Conservation (phyloP, 2,113 vertebrate genomes). For the Tauraco erythrolophus region DNA sequence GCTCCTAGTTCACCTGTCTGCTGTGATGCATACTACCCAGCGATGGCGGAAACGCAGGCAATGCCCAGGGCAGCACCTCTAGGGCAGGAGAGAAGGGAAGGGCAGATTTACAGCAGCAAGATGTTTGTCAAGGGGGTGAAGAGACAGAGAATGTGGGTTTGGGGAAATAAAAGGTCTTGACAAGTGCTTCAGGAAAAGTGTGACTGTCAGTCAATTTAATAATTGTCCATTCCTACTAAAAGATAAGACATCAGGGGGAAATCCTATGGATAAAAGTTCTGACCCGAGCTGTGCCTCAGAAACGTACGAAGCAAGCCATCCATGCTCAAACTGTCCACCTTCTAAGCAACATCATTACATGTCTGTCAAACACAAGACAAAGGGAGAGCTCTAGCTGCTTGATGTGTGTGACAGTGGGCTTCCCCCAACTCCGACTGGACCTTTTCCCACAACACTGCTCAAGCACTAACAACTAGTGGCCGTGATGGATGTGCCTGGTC, state of each 20-base stretch:
- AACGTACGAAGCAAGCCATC: background rate
- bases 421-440: no score
- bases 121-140: background rate
- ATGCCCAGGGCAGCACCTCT: background rate
- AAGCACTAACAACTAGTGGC: no score
- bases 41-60: background rate
- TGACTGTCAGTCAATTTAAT: background rate
- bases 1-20: background rate
- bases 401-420: background rate
- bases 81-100: background rate
- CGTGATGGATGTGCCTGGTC: no score
- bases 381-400: background rate
- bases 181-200: background rate
- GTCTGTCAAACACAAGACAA: fast-evolving
- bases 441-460: no score
- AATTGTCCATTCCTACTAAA: background rate
- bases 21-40: background rate
- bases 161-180: background rate
- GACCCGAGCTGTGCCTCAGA: background rate
- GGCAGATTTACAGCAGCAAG: background rate
- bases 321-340: background rate
- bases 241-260: background rate
- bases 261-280: background rate
- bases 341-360: background rate
- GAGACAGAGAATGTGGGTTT: background rate